Percentiles rank a stretch among this genome's conserved stretches.
These are phyloP conservation scores for Aspidoscelis tigris DNA, from an alignment of 2,113 vertebrate species.

Conservation along the genomic window DNA sequence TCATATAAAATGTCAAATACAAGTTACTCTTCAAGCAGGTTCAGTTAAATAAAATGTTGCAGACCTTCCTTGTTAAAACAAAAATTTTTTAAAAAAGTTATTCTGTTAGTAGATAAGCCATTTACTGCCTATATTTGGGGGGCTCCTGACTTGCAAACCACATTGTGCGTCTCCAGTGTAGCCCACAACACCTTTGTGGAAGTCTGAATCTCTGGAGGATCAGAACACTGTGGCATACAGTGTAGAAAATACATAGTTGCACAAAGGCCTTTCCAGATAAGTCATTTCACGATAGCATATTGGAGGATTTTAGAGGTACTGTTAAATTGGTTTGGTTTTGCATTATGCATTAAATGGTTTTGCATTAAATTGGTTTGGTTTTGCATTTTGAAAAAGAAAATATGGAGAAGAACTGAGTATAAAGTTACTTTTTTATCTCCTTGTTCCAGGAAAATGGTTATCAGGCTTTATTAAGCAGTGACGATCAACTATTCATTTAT, in stretches of 20 bases:
- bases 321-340: not conserved
- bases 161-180: not conserved
- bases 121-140: not conserved
- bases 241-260: not conserved
- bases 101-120: not conserved
- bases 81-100: not conserved
- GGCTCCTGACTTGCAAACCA: too few species aligned
- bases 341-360: too few species aligned
- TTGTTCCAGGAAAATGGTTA: slow-evolving; percentile 91
- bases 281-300: not conserved
- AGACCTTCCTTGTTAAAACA: not conserved
- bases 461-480: slow-evolving; percentile 89
- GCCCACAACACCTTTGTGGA: not conserved
- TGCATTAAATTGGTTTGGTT: not conserved
- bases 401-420: not conserved
- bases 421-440: slow-evolving; percentile 31
- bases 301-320: not conserved
- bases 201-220: not conserved
- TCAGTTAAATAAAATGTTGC: not conserved
- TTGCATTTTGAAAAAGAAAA: not conserved
- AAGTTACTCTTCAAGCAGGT: not conserved
- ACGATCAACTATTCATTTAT: slow-evolving; percentile 98
- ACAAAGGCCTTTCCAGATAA: not conserved
- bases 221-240: not conserved
- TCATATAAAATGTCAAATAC: not conserved